phyloP scores from a whole-genome alignment of 2,797 vertebrate species.

The Coilia nasus region DNA sequence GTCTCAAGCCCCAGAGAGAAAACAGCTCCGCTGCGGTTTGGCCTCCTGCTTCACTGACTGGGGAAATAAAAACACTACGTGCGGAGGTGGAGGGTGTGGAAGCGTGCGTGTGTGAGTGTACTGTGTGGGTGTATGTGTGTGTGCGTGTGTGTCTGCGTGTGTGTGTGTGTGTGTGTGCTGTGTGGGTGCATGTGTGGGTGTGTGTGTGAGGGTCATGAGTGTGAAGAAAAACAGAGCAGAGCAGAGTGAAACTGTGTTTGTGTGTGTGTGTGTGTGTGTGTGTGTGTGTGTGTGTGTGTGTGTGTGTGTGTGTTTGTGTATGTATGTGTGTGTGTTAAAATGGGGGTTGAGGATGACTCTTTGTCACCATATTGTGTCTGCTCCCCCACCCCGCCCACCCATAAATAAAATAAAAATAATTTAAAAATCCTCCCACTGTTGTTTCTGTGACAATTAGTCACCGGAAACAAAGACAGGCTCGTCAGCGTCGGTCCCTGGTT shows the following conservation, averaged over 20 bases:
- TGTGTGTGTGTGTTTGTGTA: too few relatives aligned
- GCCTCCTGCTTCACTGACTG: not conserved
- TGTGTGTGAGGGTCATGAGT: not conserved
- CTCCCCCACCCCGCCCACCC: not conserved
- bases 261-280: too few relatives aligned
- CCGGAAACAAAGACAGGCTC: conserved; percentile 30
- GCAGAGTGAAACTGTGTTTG: too few relatives aligned
- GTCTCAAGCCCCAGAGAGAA: conserved; percentile 6
- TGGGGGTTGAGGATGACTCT: not conserved
- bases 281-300: too few relatives aligned
- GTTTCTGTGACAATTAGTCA: conserved; percentile 56
- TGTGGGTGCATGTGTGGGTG: not conserved
- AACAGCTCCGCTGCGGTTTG: not conserved
- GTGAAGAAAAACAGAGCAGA: too few relatives aligned
- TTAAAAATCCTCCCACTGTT: not conserved
- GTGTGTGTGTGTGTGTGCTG: not conserved
- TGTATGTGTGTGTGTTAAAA: too few relatives aligned
- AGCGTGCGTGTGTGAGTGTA: not conserved
- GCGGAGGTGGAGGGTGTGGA: not conserved
- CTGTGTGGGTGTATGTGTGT: not conserved
- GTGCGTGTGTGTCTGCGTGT: not conserved
- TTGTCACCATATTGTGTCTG: not conserved
- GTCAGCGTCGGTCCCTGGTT: conserved; percentile 46
- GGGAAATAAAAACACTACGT: conserved; percentile 33
- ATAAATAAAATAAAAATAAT: not conserved